These are phyloP conservation scores for human DNA, from an alignment of 2,113 vertebrate genomes.

Conservation along the genomic window DNA sequence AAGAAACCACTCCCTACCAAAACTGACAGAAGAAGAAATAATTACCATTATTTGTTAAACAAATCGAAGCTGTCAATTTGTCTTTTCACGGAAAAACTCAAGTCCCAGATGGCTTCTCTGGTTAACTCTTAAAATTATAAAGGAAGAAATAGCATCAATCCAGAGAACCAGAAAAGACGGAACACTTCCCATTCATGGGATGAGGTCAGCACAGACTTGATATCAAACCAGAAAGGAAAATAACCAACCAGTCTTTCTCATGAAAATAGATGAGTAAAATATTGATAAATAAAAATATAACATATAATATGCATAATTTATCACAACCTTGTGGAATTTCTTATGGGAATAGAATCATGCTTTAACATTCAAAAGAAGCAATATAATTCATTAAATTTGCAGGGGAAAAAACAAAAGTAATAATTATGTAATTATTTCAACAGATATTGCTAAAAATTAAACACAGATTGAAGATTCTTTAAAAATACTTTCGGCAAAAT, in stretches of 20 bases:
- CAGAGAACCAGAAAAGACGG: neutral
- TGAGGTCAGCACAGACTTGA: neutral
- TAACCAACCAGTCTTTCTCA: neutral
- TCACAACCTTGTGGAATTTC: neutral
- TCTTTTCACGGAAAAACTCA: neutral
- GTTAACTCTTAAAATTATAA: neutral
- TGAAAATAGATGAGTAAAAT: neutral
- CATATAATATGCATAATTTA: neutral
- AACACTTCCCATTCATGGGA: neutral
- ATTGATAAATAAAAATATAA: neutral
- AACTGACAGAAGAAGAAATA: neutral
- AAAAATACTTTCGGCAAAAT: neutral
- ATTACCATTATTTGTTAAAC: neutral
- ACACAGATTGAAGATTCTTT: neutral
- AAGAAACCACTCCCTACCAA: neutral
- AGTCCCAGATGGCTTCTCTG: neutral
- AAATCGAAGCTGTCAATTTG: neutral
- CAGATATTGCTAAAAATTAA: neutral
- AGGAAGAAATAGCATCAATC: neutral
- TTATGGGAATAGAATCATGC: neutral
- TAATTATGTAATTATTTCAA: neutral
- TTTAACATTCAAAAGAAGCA: neutral
- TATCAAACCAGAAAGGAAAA: neutral
- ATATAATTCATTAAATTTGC: neutral
- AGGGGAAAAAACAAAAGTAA: neutral